Evolutionary conservation across 2,888 invertebrate genomes (phyloP).

Genomic region (Saturnia pavonia): DNA sequence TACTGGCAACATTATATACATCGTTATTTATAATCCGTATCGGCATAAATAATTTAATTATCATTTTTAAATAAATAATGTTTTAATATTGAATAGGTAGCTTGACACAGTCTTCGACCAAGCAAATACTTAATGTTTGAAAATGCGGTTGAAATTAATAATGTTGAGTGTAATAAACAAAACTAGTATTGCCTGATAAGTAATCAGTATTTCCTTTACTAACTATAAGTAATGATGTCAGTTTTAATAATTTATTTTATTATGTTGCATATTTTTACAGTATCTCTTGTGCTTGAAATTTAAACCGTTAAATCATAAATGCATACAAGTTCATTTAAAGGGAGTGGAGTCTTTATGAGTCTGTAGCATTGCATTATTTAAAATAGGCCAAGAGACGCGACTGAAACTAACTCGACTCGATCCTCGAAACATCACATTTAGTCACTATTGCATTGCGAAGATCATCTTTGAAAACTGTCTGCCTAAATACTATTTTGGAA

Average conservation of each 20-base stretch:
- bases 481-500: no score
- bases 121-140: no score
- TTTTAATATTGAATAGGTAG: no score
- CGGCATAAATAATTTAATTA: not conserved
- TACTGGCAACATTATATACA: not conserved
- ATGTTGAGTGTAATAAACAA: not conserved
- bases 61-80: not conserved
- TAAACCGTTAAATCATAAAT: not conserved
- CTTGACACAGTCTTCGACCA: no score
- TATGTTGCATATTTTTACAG: not conserved
- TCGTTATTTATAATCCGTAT: not conserved
- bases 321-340: not conserved
- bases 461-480: not conserved
- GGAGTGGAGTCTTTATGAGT: no score
- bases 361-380: no score
- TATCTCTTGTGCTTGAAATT: not conserved
- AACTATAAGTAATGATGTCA: not conserved
- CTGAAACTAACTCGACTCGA: no score
- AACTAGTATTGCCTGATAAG: not conserved
- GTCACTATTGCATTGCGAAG: no score
- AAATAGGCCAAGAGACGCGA: no score
- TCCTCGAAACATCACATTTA: no score
- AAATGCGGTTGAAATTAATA: no score
- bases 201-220: no score
- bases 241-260: constrained; percentile 8